Base-by-base conservation (phyloP, 1,140 invertebrate species). In the Wasmannia auropunctata region DNA sequence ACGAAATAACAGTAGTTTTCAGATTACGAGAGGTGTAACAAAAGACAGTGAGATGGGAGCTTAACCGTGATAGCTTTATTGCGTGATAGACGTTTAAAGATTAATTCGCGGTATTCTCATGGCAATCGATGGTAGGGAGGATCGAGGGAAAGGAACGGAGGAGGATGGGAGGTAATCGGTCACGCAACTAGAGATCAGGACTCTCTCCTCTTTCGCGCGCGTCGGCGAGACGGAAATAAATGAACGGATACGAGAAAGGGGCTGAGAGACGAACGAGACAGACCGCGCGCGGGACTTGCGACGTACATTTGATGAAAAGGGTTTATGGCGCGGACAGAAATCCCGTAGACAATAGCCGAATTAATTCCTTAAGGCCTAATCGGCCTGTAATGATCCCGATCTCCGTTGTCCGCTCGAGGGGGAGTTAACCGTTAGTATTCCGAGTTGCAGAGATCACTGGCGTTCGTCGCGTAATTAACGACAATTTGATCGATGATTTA, bases 241-340 rank as follows among this genome's bases (percentile, higher is more conserved):
- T 91, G 86, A 90, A 90, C 70, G 34, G 70, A 91, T 81, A 79
- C 62, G 51, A 40, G 87, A 81, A 51, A 74, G 79, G 88, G 89
- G 86, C 58, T 85, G 89, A 74, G 70, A 83, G 63, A 56, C 62
- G 62, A 49, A 58, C 65, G 37, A 85, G 79, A 87, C 85, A 90
- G 81, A 69, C 79, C 34, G 63, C 85, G 63, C 34, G 63, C 85
- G 63, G 56, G 88, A 70, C 37, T 56, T 75, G 76, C 88, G 87
- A 88, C 88, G 79, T 81, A 87, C 87, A 86, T 88, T 85, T 89
- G 86, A 88, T 93, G 91, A 93, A 93, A 93, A 92, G 92, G 92
- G 91, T 93, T 93, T 93, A 93, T 93, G 93, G 93, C 87, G 92
- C 91, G 92, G 88, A 93, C 90, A 90, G 90, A 92, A 92, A 92